phyloP scores from a whole-genome alignment of 2,888 invertebrate genomes.

The Brachyptera putata region DNA sequence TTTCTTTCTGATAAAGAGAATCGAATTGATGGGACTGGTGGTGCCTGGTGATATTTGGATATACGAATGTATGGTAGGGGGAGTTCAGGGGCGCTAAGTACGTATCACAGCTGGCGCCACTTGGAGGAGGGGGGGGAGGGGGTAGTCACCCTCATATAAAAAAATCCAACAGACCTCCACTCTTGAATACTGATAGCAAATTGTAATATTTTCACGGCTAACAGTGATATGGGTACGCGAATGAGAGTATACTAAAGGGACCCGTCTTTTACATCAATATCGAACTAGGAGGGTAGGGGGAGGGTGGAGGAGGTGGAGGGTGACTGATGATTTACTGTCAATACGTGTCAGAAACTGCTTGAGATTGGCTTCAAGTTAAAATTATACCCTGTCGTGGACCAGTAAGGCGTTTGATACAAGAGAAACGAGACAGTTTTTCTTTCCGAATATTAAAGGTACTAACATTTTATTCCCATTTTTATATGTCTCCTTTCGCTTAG shows the following conservation, averaged over 20 bases:
- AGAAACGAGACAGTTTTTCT: background rate
- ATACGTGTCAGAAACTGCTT: slow-evolving; percentile 12
- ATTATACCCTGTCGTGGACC: slow-evolving; percentile 1
- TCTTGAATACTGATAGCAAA: slow-evolving; percentile 17
- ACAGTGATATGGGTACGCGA: background rate
- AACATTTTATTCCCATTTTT: slow-evolving; percentile 1
- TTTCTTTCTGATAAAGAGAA: slow-evolving; percentile 17
- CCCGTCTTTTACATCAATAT: slow-evolving; percentile 22
- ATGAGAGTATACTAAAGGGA: slow-evolving; percentile 6
- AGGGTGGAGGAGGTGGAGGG: background rate
- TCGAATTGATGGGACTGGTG: slow-evolving; percentile 20
- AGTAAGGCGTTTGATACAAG: background rate
- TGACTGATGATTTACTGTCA: slow-evolving; percentile 16
- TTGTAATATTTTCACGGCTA: slow-evolving; percentile 1
- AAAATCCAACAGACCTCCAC: slow-evolving; percentile 15
- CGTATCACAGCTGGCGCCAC: slow-evolving; percentile 23
- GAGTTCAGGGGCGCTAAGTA: slow-evolving; percentile 22
- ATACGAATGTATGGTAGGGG: slow-evolving; percentile 2
- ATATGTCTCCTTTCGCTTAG: background rate
- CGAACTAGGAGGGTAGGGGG: background rate
- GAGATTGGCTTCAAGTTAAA: slow-evolving; percentile 5
- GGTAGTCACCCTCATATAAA: slow-evolving; percentile 10
- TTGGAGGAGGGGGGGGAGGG: slow-evolving; percentile 16
- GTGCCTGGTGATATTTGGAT: slow-evolving; percentile 17
- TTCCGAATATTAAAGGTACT: background rate